These are phyloP conservation scores for Varanus salvator DNA, from an alignment of 2,113 vertebrate genomes.

Conservation along the genomic window DNA sequence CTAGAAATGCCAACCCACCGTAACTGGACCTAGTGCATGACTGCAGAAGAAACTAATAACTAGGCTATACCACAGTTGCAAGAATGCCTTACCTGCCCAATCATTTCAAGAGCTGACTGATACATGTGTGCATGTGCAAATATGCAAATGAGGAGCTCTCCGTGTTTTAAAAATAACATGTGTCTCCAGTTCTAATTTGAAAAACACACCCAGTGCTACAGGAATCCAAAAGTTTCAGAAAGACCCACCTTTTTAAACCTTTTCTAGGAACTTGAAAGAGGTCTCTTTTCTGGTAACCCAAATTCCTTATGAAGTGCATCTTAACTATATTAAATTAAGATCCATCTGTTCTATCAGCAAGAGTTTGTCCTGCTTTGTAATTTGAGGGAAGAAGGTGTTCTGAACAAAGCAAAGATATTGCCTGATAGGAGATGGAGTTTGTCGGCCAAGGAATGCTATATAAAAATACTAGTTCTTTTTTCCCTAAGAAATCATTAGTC, in stretches of 20 bases:
- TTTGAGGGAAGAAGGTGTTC: neutral
- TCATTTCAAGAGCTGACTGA: neutral
- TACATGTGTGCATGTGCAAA: neutral
- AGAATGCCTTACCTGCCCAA: neutral
- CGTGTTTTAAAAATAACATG: neutral
- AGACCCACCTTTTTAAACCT: neutral
- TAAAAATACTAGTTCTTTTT: conserved; percentile 13
- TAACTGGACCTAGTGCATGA: neutral
- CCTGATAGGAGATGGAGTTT: neutral
- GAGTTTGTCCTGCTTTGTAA: neutral
- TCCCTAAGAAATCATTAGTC: conserved; percentile 39
- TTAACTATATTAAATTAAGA: neutral
- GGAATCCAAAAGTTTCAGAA: neutral
- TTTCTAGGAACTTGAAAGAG: neutral
- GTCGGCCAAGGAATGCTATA: neutral
- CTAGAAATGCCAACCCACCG: neutral
- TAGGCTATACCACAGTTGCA: neutral
- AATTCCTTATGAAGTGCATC: neutral
- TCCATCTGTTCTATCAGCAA: neutral
- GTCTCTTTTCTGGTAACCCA: neutral
- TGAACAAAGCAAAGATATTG: conserved; percentile 12
- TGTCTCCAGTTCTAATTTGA: neutral
- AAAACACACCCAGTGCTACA: neutral
- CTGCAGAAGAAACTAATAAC: neutral
- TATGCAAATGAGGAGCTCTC: neutral